Evolutionary conservation across 2,888 invertebrate species (phyloP).

Genomic region (Heliconius ismenius): DNA sequence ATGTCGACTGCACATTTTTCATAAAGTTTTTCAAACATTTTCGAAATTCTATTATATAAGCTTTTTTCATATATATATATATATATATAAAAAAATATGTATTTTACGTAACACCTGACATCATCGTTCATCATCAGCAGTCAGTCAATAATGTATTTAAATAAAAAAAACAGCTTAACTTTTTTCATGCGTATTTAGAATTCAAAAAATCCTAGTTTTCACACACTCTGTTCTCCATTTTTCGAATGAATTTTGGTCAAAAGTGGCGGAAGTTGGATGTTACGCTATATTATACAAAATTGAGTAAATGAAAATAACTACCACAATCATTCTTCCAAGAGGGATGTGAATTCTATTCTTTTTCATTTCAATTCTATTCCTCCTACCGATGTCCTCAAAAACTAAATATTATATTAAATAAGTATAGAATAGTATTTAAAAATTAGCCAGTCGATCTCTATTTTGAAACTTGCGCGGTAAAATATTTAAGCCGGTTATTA

Average conservation of each 20-base stretch:
- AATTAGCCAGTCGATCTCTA: background rate
- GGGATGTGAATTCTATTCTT: background rate
- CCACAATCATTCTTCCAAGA: background rate
- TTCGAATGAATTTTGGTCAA: too few relatives aligned
- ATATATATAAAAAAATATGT: too few relatives aligned
- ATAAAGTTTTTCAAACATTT: background rate
- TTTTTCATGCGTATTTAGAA: background rate
- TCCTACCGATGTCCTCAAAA: background rate
- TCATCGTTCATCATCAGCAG: too few relatives aligned
- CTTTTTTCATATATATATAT: background rate
- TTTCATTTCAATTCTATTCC: too few relatives aligned
- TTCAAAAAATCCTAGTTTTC: background rate
- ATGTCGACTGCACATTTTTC: conserved; percentile 13
- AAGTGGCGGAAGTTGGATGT: background rate
- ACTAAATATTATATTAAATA: background rate
- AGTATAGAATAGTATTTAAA: background rate
- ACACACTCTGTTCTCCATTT: background rate
- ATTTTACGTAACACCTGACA: too few relatives aligned
- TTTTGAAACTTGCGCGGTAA: conserved; percentile 14
- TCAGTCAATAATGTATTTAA: too few relatives aligned
- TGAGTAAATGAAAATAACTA: background rate
- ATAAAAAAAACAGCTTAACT: background rate
- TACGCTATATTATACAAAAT: background rate
- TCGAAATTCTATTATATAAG: background rate
- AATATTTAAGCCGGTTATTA: conserved; percentile 31